Percentiles rank a stretch among this genome's conserved stretches.
Conservation (phyloP, 1,140 invertebrate species). For the Macrobrachium rosenbergii region DNA sequence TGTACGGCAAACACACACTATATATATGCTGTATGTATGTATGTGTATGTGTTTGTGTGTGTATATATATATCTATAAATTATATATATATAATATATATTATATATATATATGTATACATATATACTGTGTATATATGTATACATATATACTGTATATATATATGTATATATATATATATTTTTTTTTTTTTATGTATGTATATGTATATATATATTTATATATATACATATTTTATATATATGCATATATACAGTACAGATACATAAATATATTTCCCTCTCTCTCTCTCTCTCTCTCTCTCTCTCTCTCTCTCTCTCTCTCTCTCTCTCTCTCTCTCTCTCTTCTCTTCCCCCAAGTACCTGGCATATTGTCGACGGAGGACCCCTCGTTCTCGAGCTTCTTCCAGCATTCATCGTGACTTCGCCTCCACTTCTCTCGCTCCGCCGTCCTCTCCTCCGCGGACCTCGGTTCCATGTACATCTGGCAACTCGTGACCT, state of each 20-base stretch:
- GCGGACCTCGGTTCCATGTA: too few relatives aligned
- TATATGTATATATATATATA: neutral
- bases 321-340: too few relatives aligned
- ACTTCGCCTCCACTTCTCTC: too few relatives aligned
- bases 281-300: too few relatives aligned
- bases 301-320: too few relatives aligned
- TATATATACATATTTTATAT: neutral
- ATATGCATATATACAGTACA: neutral
- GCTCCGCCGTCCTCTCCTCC: too few relatives aligned
- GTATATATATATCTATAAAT: neutral
- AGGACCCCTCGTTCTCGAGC: too few relatives aligned
- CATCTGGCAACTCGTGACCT: too few relatives aligned
- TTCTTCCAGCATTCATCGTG: too few relatives aligned
- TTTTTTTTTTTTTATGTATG: neutral
- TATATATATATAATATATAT: neutral
- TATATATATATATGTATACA: neutral
- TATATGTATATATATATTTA: neutral
- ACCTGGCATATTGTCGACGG: too few relatives aligned
- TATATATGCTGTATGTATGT: neutral
- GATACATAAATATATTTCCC: neutral
- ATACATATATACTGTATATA: conserved; percentile 4
- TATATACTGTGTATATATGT: conserved; percentile 5
- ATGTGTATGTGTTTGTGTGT: neutral
- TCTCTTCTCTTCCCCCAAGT: too few relatives aligned
- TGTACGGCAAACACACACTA: neutral